Conservation (phyloP, 2,888 invertebrate species). For the Dryomyza anilis region DNA sequence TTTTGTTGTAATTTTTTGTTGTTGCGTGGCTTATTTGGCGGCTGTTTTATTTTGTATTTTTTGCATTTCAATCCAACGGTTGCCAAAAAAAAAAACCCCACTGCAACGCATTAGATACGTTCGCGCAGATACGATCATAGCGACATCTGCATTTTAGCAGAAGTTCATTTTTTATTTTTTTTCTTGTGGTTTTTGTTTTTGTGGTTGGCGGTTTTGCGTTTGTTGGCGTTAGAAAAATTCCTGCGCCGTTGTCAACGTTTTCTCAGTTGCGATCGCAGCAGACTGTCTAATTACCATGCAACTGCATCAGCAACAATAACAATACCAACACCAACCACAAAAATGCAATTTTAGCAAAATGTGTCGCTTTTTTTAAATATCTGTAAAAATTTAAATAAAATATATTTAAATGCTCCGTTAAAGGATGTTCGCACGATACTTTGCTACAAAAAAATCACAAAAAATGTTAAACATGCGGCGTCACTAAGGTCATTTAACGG, state of each 20-base stretch:
- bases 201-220: background rate
- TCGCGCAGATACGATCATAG: slow-evolving; percentile 9
- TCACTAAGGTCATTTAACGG: too few species aligned
- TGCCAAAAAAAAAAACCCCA: too few species aligned
- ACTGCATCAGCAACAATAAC: background rate
- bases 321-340: background rate
- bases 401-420: too few species aligned
- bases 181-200: background rate
- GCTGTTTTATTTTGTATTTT: background rate
- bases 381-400: too few species aligned
- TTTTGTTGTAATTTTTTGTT: slow-evolving; percentile 3
- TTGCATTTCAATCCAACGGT: background rate
- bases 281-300: background rate
- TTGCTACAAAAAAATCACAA: too few species aligned
- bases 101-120: slow-evolving; percentile 20
- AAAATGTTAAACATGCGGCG: too few species aligned
- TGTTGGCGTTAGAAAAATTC: background rate
- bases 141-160: background rate
- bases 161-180: background rate
- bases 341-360: too few species aligned
- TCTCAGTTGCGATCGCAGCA: too few species aligned
- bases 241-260: background rate
- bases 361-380: too few species aligned
- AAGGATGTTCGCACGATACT: too few species aligned
- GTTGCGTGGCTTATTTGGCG: background rate